Conservation (phyloP, 2,113 vertebrate genomes). For the Choloepus hoffmanni region DNA sequence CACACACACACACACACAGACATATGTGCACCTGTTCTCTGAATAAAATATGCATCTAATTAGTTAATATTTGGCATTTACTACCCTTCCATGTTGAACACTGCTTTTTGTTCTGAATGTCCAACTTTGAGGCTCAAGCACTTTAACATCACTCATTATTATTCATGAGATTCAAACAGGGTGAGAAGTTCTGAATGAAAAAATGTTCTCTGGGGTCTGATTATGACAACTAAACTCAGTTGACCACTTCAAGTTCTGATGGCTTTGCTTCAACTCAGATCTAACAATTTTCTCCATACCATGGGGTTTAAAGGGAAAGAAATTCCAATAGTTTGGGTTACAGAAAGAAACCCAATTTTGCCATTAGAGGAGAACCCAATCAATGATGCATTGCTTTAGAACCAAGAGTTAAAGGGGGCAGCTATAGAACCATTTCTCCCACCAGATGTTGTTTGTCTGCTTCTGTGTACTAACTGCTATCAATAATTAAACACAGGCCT, state of each 20-base stretch:
- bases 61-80: slow-evolving; percentile 59
- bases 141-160: slow-evolving; percentile 36
- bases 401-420: slow-evolving; percentile 62
- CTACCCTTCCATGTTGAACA: neutral
- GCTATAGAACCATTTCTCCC: slow-evolving; percentile 80
- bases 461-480: slow-evolving; percentile 89
- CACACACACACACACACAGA: no score
- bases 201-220: slow-evolving; percentile 54
- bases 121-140: slow-evolving; percentile 45
- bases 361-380: slow-evolving; percentile 57
- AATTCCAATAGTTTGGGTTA: slow-evolving; percentile 36
- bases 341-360: slow-evolving; percentile 55
- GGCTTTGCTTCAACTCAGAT: slow-evolving; percentile 24
- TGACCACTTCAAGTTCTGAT: slow-evolving; percentile 11
- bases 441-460: slow-evolving; percentile 90
- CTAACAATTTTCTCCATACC: neutral
- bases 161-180: slow-evolving; percentile 49
- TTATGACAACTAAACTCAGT: slow-evolving; percentile 20
- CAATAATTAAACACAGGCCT: slow-evolving; percentile 89
- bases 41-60: slow-evolving; percentile 11
- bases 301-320: slow-evolving; percentile 41
- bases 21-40: neutral
- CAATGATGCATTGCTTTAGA: slow-evolving; percentile 70
- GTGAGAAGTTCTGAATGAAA: neutral
- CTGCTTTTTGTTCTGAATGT: slow-evolving; percentile 16